These are phyloP conservation scores for Cryptotermes secundus DNA, from an alignment of 1,140 invertebrate genomes.

Conservation along the genomic window DNA sequence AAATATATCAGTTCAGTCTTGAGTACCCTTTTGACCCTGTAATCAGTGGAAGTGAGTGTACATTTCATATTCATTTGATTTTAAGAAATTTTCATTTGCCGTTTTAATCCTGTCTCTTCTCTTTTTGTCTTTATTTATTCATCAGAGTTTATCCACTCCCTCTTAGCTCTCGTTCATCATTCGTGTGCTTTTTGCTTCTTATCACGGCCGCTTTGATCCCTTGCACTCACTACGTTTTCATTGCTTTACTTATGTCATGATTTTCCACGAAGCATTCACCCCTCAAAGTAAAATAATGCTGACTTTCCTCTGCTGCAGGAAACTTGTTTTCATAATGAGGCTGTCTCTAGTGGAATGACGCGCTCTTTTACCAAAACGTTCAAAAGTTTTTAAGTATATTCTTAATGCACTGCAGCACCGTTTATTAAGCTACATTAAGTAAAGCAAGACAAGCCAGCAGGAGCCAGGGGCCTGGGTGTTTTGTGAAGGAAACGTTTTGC, in stretches of 20 bases:
- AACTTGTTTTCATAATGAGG: neutral
- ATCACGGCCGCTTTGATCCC: neutral
- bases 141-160: neutral
- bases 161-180: neutral
- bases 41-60: too few relatives aligned
- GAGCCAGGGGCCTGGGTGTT: neutral
- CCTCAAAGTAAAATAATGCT: neutral
- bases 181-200: neutral
- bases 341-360: neutral
- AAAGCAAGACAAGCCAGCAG: neutral
- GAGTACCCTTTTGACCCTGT: too few relatives aligned
- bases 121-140: constrained; percentile 16
- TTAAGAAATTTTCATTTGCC: neutral
- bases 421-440: neutral
- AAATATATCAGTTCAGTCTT: too few relatives aligned
- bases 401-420: neutral
- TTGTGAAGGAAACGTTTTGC: neutral
- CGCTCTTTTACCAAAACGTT: neutral
- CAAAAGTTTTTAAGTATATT: neutral
- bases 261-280: neutral
- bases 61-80: too few relatives aligned
- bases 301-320: neutral
- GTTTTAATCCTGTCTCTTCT: neutral
- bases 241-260: neutral
- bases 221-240: neutral